These are phyloP conservation scores for Coracopsis vasa DNA, from an alignment of 2,113 vertebrate species.

Conservation along the genomic window DNA sequence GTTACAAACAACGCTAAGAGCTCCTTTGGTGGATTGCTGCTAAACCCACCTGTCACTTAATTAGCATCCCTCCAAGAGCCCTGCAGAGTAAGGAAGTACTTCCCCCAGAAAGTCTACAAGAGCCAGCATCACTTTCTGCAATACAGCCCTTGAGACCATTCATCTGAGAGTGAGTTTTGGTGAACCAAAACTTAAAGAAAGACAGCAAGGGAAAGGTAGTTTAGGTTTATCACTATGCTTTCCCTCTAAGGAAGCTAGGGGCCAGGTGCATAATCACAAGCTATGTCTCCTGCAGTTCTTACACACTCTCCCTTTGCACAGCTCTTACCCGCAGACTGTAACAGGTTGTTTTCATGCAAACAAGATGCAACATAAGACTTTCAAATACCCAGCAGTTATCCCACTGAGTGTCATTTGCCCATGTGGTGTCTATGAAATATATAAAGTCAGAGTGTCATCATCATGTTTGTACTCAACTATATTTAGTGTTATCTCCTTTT, in stretches of 20 bases:
- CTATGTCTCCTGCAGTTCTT: neutral
- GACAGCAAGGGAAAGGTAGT: neutral
- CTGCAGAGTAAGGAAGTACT: neutral
- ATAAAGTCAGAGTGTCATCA: neutral
- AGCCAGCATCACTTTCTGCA: neutral
- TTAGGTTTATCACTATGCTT: neutral
- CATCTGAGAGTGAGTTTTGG: neutral
- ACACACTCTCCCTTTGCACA: neutral
- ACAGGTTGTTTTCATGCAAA: neutral
- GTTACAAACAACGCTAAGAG: neutral
- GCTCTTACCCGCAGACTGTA: neutral
- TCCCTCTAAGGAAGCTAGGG: neutral
- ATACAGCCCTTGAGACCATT: neutral
- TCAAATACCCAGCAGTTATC: neutral
- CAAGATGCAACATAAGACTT: neutral
- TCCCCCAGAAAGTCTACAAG: neutral
- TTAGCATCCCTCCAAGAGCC: neutral
- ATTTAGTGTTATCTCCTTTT: neutral
- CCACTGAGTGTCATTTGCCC: neutral
- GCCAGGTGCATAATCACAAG: neutral
- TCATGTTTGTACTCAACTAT: neutral
- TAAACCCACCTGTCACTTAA: neutral
- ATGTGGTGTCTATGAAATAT: neutral
- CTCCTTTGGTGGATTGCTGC: neutral
- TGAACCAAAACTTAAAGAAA: neutral